A percentile compares a stretch with the other conserved stretches of the same genome.
Conservation (phyloP, 2,888 invertebrate species). For the Clistopyga incitator region DNA sequence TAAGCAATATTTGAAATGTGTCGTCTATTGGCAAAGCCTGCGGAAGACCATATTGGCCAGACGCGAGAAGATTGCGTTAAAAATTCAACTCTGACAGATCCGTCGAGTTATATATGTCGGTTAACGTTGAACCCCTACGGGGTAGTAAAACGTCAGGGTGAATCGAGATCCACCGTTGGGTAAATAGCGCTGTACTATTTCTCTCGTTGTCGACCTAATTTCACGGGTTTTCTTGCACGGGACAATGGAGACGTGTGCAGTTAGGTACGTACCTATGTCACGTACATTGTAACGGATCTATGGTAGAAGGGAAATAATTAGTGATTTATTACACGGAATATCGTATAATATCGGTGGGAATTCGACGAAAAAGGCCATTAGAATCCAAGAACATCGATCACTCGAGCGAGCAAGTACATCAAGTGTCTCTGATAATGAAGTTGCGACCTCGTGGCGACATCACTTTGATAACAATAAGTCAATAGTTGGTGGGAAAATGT, state of each 20-base stretch:
- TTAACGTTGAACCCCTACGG: constrained; percentile 52
- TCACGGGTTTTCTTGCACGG: constrained; percentile 30
- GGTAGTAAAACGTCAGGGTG: constrained; percentile 61
- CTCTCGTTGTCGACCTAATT: constrained; percentile 60
- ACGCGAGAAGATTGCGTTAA: constrained; percentile 62
- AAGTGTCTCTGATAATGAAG: constrained; percentile 6
- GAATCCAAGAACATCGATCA: too few species aligned
- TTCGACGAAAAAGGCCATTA: too few species aligned
- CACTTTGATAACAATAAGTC: background rate
- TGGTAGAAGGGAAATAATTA: background rate
- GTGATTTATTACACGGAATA: background rate
- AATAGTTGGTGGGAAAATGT: constrained; percentile 20
- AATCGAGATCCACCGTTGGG: constrained; percentile 48
- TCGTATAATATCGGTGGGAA: too few species aligned
- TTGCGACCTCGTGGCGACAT: background rate
- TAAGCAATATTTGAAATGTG: constrained; percentile 32
- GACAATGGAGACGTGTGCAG: constrained; percentile 39
- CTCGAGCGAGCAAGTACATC: background rate
- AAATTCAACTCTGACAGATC: constrained; percentile 57
- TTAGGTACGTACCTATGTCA: constrained; percentile 4
- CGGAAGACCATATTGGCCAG: constrained; percentile 50
- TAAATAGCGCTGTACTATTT: constrained; percentile 21
- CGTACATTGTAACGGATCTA: constrained; percentile 26
- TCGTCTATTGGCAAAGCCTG: constrained; percentile 21
- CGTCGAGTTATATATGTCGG: constrained; percentile 34